Evolutionary conservation across 92 coral and sea anemone genomes (phyloP).

Genomic region (Meandrina meandrites): DNA sequence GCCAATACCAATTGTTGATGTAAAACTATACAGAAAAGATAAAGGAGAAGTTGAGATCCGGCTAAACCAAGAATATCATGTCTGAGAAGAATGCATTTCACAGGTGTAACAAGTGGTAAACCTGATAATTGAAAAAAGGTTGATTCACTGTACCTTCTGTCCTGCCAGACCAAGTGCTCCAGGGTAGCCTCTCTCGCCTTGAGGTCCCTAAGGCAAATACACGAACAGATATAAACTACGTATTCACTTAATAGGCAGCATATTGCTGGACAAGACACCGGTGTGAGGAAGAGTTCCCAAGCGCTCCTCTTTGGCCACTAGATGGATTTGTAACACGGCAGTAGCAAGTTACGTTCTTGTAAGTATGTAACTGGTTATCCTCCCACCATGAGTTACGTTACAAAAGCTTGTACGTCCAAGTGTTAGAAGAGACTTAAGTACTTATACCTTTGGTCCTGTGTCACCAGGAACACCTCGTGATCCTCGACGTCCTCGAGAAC

Average conservation of each 20-base stretch:
- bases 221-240: background rate
- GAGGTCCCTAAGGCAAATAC: constrained; percentile 12
- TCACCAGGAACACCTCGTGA: constrained; percentile 28
- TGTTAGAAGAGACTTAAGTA: background rate
- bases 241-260: no score
- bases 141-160: constrained; percentile 11
- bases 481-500: constrained; percentile 35
- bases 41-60: no score
- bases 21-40: no score
- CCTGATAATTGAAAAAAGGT: no score
- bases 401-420: no score
- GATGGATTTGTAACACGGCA: background rate
- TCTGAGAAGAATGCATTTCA: no score
- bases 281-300: background rate
- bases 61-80: no score
- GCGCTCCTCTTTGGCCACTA: background rate
- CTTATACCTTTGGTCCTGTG: constrained; percentile 8
- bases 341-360: background rate
- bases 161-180: constrained; percentile 37
- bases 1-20: no score
- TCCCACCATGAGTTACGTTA: no score
- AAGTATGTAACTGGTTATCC: background rate
- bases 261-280: no score
- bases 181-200: constrained; percentile 19
- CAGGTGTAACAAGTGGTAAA: no score